phyloP scores from a whole-genome alignment of 2,888 invertebrate genomes.

The Trachelus iudaicus region DNA sequence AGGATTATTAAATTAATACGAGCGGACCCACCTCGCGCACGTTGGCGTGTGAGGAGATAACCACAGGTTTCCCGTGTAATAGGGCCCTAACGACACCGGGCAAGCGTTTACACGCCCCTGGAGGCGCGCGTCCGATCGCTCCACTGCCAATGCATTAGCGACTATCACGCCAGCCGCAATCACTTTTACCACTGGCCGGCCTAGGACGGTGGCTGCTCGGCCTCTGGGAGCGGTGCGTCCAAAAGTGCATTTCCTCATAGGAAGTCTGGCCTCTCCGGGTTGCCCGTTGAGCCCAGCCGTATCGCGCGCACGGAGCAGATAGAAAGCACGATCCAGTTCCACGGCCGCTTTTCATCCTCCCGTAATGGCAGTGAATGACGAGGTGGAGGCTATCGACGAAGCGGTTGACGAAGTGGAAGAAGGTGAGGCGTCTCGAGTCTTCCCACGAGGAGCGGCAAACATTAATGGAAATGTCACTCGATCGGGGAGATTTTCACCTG shows the following conservation, averaged over 20 bases:
- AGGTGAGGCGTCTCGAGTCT: constrained; percentile 28
- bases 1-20: constrained; percentile 46
- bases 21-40: constrained; percentile 29
- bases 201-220: neutral
- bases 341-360: neutral
- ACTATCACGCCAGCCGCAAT: neutral
- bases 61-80: constrained; percentile 40
- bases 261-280: neutral
- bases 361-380: neutral
- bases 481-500: constrained; percentile 55
- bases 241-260: neutral
- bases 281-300: neutral
- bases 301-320: neutral
- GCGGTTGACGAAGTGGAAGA: neutral
- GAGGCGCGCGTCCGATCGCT: constrained; percentile 18
- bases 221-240: neutral
- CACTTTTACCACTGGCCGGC: neutral
- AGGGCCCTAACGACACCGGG: constrained; percentile 39
- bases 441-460: constrained; percentile 56
- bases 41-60: constrained; percentile 35
- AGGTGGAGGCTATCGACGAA: neutral
- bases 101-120: constrained; percentile 30
- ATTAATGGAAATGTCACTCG: constrained; percentile 62
- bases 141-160: neutral
- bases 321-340: neutral